Base-by-base conservation (phyloP, 2,797 vertebrate genomes). In the Tokudaia tokunoshimensis region DNA sequence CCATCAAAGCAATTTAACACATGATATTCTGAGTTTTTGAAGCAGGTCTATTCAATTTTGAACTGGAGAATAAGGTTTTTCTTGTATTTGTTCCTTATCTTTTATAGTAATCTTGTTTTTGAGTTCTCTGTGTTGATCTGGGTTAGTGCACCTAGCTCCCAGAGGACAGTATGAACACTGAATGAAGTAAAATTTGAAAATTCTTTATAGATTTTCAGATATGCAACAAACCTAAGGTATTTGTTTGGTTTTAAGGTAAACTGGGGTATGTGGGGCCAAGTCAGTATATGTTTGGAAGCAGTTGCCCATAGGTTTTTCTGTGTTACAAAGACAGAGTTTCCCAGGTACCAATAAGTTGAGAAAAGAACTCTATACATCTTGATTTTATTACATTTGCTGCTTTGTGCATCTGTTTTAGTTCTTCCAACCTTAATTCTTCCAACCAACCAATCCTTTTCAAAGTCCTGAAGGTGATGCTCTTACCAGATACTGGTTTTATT, bases 31-130 rank as follows among this genome's bases (percentile, higher is more conserved):
- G 72, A 89, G n/a, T 81, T 44, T 96, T 91, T 94, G 29, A 89
- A 86, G 80, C 34, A 91, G 94, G 82, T 67, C 63, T 47, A 2
- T 44, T 72, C 81, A 84, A 67, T 92, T 84, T 92, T 92, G 47
- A 95, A 82, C n/a, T 86, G 34, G 85, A 84, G 59, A 91, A 90
- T 59, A 84, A 4, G 26, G 10, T 22, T 17, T 50, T 84, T 37
- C 84, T 93, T 63, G 9, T 84, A 13, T 24, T 57, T 95, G 70
- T 52, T 20, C 22, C 14, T 84, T 34, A 26, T 97, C 57, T 89
- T 94, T 88, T 78, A 59, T 91, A 76, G 17, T 94, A 74, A 89
- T 94, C 15, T 88, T 89, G 41, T 83, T 94, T 37, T 92, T 91
- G 57, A 85, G 37, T 81, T 93, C 81, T 55, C 12, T 67, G 17